A percentile compares a stretch with the other conserved stretches of the same genome.
phyloP scores from a whole-genome alignment of 2,888 invertebrate species.

The Trichogramma dendrolimi region DNA sequence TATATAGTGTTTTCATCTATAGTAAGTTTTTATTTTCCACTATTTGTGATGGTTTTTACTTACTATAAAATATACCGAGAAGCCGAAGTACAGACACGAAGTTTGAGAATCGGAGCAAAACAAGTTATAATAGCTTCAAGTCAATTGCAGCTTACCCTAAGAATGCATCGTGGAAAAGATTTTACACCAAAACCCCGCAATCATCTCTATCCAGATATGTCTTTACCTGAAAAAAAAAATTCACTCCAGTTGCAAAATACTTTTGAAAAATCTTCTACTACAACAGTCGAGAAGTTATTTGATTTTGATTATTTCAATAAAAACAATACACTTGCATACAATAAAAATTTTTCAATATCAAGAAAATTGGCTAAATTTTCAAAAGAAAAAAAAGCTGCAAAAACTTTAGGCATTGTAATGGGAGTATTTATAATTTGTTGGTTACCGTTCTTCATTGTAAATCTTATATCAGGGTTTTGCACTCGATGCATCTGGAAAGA shows the following conservation, averaged over 20 bases:
- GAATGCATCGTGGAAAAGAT: conserved; percentile 93
- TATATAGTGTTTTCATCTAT: conserved; percentile 96
- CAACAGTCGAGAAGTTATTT: background rate
- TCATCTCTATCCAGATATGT: conserved; percentile 29
- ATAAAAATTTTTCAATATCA: conserved; percentile 86
- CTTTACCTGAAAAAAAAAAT: conserved; percentile 56
- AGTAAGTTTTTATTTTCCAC: conserved; percentile 94
- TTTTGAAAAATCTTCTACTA: too few species aligned
- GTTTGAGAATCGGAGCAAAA: conserved; percentile 86
- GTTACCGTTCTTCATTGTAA: conserved; percentile 95
- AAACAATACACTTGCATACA: conserved; percentile 3
- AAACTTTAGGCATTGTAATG: conserved; percentile 94
- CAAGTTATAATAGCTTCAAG: conserved; percentile 82
- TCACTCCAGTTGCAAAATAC: background rate
- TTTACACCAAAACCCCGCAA: conserved; percentile 55
- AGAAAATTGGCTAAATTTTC: conserved; percentile 92
- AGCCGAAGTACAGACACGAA: conserved; percentile 86
- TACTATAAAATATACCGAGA: conserved; percentile 95
- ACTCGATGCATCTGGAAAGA: conserved; percentile 82
- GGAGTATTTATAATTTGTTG: conserved; percentile 95
- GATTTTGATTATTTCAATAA: background rate
- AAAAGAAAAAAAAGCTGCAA: conserved; percentile 96
- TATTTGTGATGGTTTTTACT: conserved; percentile 96
- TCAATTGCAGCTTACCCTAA: conserved; percentile 79
- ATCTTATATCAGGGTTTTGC: conserved; percentile 86